Evolutionary conservation across 2,113 vertebrate species (phyloP).

Genomic region (Larimichthys polyactis): DNA sequence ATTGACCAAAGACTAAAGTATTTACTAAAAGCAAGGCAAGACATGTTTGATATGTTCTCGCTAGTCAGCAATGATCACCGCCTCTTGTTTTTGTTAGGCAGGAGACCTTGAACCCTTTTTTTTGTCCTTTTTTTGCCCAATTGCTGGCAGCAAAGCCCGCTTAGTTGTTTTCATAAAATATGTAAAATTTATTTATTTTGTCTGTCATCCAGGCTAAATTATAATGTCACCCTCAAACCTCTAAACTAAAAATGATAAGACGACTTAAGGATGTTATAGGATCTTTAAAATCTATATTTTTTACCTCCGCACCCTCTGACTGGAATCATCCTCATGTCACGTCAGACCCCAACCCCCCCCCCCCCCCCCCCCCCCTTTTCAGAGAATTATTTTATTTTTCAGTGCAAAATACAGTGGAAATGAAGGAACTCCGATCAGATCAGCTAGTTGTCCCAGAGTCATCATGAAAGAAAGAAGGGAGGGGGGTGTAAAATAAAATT

Average conservation of each 20-base stretch:
- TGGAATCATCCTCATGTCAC: conserved; percentile 49
- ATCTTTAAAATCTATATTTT: conserved; percentile 61
- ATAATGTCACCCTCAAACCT: conserved; percentile 35
- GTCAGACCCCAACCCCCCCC: conserved; percentile 57
- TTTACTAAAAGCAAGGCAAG: conserved; percentile 83
- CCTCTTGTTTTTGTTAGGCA: conserved; percentile 50
- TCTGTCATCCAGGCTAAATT: conserved; percentile 67
- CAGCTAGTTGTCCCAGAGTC: conserved; percentile 54
- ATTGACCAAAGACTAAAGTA: conserved; percentile 88
- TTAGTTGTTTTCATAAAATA: conserved; percentile 64
- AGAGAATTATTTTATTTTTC: conserved; percentile 65
- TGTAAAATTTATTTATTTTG: conserved; percentile 67
- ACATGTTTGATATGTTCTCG: conserved; percentile 75
- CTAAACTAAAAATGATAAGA: conserved; percentile 35
- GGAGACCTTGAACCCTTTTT: conserved; percentile 41
- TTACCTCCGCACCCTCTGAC: conserved; percentile 37
- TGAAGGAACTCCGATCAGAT: conserved; percentile 55
- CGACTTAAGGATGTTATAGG: conserved; percentile 56
- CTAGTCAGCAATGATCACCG: conserved; percentile 68
- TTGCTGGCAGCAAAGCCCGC: conserved; percentile 56
- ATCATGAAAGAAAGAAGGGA: background rate
- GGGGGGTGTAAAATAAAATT: background rate
- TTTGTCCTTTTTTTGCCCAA: conserved; percentile 47
- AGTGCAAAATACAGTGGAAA: conserved; percentile 65
- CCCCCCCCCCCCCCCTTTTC: conserved; percentile 56